Evolutionary conservation across 1,140 invertebrate genomes (phyloP), one percentile per base, ranked within the genome.

Genomic region (Tetragnatha versicolor): DNA sequence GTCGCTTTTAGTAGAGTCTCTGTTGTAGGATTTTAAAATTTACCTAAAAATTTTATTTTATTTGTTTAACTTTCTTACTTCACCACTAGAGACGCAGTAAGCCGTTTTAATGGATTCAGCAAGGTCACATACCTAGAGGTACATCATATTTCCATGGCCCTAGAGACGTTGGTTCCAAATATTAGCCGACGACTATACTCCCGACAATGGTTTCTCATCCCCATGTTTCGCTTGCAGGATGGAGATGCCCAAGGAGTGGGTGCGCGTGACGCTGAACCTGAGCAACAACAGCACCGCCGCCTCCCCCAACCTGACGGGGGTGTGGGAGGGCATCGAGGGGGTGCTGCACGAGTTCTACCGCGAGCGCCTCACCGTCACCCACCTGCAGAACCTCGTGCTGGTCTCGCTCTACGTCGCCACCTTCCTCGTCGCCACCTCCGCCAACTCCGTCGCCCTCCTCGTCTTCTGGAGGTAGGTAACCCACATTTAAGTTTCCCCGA

Each of bases 381-480:
- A 79, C 17, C 10, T 60, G 1, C 68, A 63, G 25, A 79, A 79
- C 60, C 45, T 79, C 2, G 51, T 79, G 0, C 31, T 79, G 22
- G 35, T 79, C 35, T 65, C 60, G 1, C 47, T 79, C 1, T 79
- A 79, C 33, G 78, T 79, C 2, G 35, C 53, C 47, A 70, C 68
- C 0, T 79, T 79, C 58, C 6, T 79, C 12, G 58, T 79, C 5
- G 78, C 78, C n/a, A 72, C 78, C 2, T 51, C 68, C 3, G 78
- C 78, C 45, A 79, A 79, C 22, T 72, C 68, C 9, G 55, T 79
- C 35, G 78, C 78, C 10, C 66, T 79, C 2, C 2, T 79, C 7
- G 68, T 72, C 20, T 79, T 79, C 45, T 79, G 60, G 65, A 79
- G 78, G 78, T 79, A 55, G 73, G 53, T 42, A n/a, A n/a, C n/a